Evolutionary conservation across 2,113 vertebrate genomes (phyloP), one percentile per base, ranked within the genome.

Genomic region (Oplegnathus fasciatus): DNA sequence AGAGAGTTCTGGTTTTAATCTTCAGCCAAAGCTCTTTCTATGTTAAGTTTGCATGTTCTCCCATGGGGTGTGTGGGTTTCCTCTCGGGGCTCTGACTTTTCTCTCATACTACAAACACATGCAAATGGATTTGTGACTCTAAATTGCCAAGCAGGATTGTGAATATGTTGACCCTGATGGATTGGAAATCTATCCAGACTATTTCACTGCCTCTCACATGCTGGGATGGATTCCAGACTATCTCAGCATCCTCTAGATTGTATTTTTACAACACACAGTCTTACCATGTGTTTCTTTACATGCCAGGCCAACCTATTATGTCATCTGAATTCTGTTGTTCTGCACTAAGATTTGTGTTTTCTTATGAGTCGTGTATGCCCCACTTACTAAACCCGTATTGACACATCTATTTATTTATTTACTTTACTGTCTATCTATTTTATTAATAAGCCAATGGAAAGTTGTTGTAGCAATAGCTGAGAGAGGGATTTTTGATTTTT

Each of bases 81-180:
- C 68, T 81, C 70, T 50, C 26, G 79, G n/a, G 65, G 22, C 18
- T 48, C 34, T 34, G 69, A 78, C 44, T 60, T 84, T 64, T 76
- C 71, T 58, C 37, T 77, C 78, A 30, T 55, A 42, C 48, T 77
- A 58, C 32, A 74, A 80, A 86, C 58, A 73, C 66, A 78, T 83
- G 65, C 73, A 87, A 89, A 90, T 82, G 34, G 61, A 37, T 80
- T 71, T 80, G n/a, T 50, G 32, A 24, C 42, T 74, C 40, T 71
- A 75, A 79, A 70, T 64, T 83, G 82, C 64, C 46, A 64, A 68
- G 58, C 32, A 37, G 60, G 50, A 81, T 55, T 70, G 57, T 32
- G 67, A 90, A 89, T 62, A 83, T 80, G 58, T 75, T 85, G 70
- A 86, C 42, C 46, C n/a, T 78, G 61, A 70, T 57, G 54, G 73